These are phyloP conservation scores for Oscheius sp. DNA, from an alignment of 2,888 invertebrate genomes.

Conservation along the genomic window DNA sequence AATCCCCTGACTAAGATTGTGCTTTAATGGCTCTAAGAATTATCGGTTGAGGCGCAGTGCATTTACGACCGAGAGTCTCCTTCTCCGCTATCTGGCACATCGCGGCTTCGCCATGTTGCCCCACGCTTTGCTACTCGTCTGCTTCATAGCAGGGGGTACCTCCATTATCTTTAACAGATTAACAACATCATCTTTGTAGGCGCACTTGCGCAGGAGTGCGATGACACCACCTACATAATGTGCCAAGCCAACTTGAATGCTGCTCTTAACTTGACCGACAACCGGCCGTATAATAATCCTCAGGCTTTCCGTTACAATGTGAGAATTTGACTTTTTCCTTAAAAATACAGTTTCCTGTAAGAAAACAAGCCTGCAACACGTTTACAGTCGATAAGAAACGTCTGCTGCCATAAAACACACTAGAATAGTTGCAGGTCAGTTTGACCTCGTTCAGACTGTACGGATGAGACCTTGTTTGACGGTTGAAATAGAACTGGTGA, in stretches of 20 bases:
- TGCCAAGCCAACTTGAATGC: slow-evolving; percentile 45
- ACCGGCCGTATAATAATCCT: slow-evolving; percentile 52
- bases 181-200: slow-evolving; percentile 1
- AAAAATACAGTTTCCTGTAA: neutral
- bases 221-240: slow-evolving; percentile 42
- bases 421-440: neutral
- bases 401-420: neutral
- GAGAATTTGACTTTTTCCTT: neutral
- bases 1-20: slow-evolving; percentile 9
- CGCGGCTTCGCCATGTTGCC: slow-evolving; percentile 26
- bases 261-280: slow-evolving; percentile 41
- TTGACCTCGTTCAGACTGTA: neutral
- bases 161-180: slow-evolving; percentile 10
- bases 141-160: slow-evolving; percentile 31
- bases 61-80: slow-evolving; percentile 32
- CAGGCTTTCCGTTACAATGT: slow-evolving; percentile 48
- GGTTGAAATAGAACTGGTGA: too few relatives aligned
- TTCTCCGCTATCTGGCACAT: slow-evolving; percentile 29
- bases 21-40: slow-evolving; percentile 33
- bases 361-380: neutral
- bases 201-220: slow-evolving; percentile 36
- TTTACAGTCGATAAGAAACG: neutral
- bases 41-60: slow-evolving; percentile 26
- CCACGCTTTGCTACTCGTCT: slow-evolving; percentile 34
- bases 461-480: neutral